Evolutionary conservation across 2,113 vertebrate species (phyloP).

Genomic region (Alethe diademata): DNA sequence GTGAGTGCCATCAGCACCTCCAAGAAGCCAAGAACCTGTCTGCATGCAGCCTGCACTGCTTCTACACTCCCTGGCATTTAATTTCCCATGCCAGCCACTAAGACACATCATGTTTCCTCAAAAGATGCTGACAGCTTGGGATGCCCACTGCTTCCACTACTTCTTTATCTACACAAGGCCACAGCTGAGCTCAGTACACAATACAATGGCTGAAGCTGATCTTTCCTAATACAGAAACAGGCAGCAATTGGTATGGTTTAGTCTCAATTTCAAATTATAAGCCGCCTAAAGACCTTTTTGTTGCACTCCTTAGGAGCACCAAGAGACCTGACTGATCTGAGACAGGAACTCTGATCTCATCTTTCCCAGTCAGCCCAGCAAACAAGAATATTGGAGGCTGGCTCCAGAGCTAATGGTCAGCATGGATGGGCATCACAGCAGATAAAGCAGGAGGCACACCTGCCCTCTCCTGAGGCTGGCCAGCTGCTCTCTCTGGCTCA

Average conservation of each 20-base stretch:
- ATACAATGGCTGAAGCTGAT: not conserved
- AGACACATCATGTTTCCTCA: not conserved
- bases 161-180: not conserved
- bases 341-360: not conserved
- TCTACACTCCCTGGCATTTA: not conserved
- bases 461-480: rapidly evolving
- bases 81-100: not conserved
- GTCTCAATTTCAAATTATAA: not conserved
- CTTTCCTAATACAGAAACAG: not conserved
- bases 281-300: not conserved
- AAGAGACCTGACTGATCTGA: rapidly evolving
- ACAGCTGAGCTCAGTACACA: not conserved
- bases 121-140: rapidly evolving
- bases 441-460: not conserved
- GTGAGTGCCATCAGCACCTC: not conserved
- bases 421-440: rapidly evolving
- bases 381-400: not conserved
- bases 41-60: rapidly evolving
- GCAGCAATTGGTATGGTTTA: not conserved
- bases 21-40: not conserved
- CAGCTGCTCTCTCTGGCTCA: not conserved
- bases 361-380: not conserved
- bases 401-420: not conserved
- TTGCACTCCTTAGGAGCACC: not conserved
- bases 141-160: not conserved